Conservation (phyloP, 2,113 vertebrate species). For the Tetrax tetrax region DNA sequence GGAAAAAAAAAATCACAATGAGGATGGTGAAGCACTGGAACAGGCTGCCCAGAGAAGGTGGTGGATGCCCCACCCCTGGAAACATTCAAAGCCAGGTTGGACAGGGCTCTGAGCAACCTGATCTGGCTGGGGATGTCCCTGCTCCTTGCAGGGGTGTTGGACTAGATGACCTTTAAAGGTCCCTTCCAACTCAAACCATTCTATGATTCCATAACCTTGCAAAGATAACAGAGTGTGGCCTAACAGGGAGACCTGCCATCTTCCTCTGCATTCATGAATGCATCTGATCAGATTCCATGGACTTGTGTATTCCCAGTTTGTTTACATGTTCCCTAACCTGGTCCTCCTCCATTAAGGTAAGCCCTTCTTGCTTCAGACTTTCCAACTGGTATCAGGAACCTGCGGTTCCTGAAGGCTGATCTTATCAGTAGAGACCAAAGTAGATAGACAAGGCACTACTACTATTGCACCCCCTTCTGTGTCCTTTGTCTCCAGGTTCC, state of each 20-base stretch:
- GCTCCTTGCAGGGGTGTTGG: too few relatives aligned
- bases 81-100: too few relatives aligned
- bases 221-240: neutral
- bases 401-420: neutral
- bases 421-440: neutral
- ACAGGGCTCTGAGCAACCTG: too few relatives aligned
- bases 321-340: neutral
- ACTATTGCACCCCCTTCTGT: neutral
- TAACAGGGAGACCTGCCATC: neutral
- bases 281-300: neutral
- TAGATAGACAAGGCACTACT: neutral
- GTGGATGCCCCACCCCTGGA: too few relatives aligned
- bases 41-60: too few relatives aligned
- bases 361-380: neutral
- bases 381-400: neutral
- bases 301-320: neutral
- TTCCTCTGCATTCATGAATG: neutral
- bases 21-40: too few relatives aligned
- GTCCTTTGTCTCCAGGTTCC: neutral
- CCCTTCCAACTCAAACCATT: too few relatives aligned
- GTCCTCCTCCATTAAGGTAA: neutral
- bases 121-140: too few relatives aligned
- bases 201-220: too few relatives aligned
- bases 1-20: too few relatives aligned
- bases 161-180: too few relatives aligned